Evolutionary conservation across 2,797 vertebrate species (phyloP).

Genomic region (Otolemur crassicaudatus): DNA sequence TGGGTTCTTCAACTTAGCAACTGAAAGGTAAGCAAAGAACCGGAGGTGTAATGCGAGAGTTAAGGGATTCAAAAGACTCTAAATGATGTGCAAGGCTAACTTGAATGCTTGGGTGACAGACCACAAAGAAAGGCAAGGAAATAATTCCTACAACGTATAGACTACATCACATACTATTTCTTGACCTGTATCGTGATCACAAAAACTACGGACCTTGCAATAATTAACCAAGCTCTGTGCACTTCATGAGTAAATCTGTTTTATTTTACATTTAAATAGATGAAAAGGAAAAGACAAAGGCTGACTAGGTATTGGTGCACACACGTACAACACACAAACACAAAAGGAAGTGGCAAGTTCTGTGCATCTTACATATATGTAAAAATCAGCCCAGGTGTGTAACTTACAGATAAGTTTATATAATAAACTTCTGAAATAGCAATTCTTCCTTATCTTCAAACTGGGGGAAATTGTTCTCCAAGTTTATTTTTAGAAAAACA

Average conservation of each 20-base stretch:
- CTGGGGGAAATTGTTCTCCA: neutral
- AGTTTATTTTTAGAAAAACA: constrained; percentile 34
- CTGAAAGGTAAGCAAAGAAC: neutral
- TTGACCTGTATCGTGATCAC: neutral
- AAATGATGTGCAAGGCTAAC: neutral
- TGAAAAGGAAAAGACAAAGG: constrained; percentile 40
- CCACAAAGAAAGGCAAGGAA: neutral
- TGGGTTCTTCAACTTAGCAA: neutral
- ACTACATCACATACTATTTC: neutral
- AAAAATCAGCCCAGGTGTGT: constrained; percentile 12
- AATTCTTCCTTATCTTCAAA: constrained; percentile 24
- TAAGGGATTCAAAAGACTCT: neutral
- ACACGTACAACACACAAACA: neutral
- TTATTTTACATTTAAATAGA: constrained; percentile 39
- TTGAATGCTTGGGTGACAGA: neutral
- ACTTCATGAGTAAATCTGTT: neutral
- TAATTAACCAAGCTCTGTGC: neutral
- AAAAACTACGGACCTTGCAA: neutral
- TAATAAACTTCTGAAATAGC: neutral
- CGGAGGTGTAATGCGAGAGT: neutral
- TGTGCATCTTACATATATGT: neutral
- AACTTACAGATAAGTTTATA: neutral
- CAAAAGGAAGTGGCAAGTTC: neutral
- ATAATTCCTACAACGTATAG: neutral
- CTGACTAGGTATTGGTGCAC: neutral